Evolutionary conservation across 2,797 vertebrate genomes (phyloP).

Genomic region (Setipinna tenuifilis): DNA sequence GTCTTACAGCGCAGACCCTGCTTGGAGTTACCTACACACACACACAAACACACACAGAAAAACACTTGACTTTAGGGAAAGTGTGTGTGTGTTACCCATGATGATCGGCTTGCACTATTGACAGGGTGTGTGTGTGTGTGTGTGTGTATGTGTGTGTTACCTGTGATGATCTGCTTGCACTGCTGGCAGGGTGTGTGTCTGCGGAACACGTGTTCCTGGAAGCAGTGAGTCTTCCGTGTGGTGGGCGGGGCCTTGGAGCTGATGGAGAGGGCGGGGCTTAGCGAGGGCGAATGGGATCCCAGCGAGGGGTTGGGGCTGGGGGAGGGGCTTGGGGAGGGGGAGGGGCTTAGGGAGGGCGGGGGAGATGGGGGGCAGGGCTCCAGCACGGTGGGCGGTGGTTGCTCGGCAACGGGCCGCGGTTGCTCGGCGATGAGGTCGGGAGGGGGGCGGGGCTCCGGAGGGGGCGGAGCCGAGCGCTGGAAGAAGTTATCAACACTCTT

Average conservation of each 20-base stretch:
- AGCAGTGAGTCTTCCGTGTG: slow-evolving; percentile 80
- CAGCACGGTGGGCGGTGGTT: not conserved
- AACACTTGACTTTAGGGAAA: too few species aligned
- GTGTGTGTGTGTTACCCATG: not conserved
- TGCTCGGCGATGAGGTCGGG: slow-evolving; percentile 75
- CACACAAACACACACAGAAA: not conserved
- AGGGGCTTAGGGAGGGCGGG: slow-evolving; percentile 58
- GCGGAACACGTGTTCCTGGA: slow-evolving; percentile 90
- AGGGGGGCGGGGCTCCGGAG: slow-evolving; percentile 69
- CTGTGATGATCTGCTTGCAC: slow-evolving; percentile 88
- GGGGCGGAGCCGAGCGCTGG: slow-evolving; percentile 74
- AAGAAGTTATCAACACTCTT: slow-evolving; percentile 92
- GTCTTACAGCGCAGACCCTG: slow-evolving; percentile 89
- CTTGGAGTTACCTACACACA: slow-evolving; percentile 85
- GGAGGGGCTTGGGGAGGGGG: slow-evolving; percentile 62
- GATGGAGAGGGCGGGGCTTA: slow-evolving; percentile 71
- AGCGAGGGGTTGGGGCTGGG: slow-evolving; percentile 75
- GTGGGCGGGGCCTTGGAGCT: slow-evolving; percentile 67
- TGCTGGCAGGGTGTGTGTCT: slow-evolving; percentile 82
- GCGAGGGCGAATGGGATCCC: slow-evolving; percentile 70
- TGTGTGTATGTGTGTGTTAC: slow-evolving; percentile 61
- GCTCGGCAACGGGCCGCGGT: slow-evolving; percentile 37
- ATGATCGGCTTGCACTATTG: too few species aligned
- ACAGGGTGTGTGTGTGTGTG: not conserved
- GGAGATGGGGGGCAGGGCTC: slow-evolving; percentile 57